A percentile compares a stretch with the other conserved stretches of the same genome.
phyloP scores from a whole-genome alignment of 2,113 vertebrate genomes.

The Myanophis thanlyinensis region DNA sequence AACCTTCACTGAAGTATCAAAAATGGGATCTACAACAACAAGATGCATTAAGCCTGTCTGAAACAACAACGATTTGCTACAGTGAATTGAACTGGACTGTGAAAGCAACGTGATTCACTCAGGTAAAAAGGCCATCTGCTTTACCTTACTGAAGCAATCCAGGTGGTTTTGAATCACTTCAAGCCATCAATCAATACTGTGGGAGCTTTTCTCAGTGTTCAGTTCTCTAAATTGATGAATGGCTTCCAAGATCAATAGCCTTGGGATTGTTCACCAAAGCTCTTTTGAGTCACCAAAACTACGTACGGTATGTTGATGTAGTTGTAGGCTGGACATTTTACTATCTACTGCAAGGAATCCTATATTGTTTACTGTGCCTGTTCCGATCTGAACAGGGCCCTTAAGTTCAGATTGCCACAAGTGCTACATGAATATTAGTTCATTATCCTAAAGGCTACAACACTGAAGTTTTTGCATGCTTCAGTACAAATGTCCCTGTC shows the following conservation, averaged over 20 bases:
- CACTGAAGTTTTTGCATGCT: background rate
- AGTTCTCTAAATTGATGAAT: background rate
- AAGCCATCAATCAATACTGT: background rate
- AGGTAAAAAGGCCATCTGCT: background rate
- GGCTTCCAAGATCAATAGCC: background rate
- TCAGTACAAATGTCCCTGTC: background rate
- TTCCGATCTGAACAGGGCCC: background rate
- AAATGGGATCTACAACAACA: background rate
- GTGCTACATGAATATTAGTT: background rate
- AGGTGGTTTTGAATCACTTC: background rate
- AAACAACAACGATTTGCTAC: background rate
- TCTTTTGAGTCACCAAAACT: background rate
- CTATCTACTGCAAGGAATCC: background rate
- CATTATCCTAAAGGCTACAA: background rate
- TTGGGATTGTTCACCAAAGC: background rate
- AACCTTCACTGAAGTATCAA: background rate
- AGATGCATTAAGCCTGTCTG: background rate
- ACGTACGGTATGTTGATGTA: background rate
- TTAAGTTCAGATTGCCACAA: background rate
- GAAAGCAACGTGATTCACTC: background rate
- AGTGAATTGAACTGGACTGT: background rate
- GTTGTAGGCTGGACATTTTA: background rate
- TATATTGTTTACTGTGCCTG: background rate
- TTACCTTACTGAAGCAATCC: background rate
- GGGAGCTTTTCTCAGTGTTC: background rate